Evolutionary conservation across 2,888 invertebrate genomes (phyloP).

Genomic region (Rhimphoctona megacephalus): DNA sequence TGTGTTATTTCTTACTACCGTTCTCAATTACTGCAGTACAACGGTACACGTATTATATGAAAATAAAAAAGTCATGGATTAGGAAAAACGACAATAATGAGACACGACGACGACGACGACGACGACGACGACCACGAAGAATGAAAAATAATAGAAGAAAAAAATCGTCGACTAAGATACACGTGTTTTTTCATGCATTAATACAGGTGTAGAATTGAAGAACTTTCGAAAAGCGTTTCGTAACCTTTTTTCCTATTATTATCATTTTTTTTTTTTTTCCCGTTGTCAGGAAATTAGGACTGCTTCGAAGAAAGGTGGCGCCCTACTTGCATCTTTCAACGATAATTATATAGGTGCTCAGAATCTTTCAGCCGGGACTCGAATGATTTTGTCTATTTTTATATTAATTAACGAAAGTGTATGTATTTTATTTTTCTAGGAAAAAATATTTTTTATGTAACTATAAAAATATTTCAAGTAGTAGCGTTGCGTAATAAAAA

Average conservation of each 20-base stretch:
- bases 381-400: neutral
- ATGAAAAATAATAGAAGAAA: constrained; percentile 2
- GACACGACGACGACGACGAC: neutral
- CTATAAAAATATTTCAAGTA: too few species aligned
- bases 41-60: constrained; percentile 70
- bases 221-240: constrained; percentile 14
- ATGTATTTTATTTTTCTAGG: too few species aligned
- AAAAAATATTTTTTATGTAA: neutral
- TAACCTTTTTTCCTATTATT: neutral
- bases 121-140: neutral
- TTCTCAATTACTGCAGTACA: constrained; percentile 73
- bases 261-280: constrained; percentile 49
- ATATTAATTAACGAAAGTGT: neutral
- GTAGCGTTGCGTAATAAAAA: too few species aligned
- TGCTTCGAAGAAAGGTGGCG: constrained; percentile 69
- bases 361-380: neutral
- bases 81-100: constrained; percentile 72
- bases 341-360: neutral
- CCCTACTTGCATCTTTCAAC: constrained; percentile 71
- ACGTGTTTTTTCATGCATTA: neutral
- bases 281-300: constrained; percentile 66
- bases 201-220: constrained; percentile 5
- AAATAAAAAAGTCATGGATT: constrained; percentile 69
- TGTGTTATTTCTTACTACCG: constrained; percentile 39
- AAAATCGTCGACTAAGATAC: neutral